Base-by-base conservation (phyloP, 2,113 vertebrate genomes). In the Glaucidium brasilianum region DNA sequence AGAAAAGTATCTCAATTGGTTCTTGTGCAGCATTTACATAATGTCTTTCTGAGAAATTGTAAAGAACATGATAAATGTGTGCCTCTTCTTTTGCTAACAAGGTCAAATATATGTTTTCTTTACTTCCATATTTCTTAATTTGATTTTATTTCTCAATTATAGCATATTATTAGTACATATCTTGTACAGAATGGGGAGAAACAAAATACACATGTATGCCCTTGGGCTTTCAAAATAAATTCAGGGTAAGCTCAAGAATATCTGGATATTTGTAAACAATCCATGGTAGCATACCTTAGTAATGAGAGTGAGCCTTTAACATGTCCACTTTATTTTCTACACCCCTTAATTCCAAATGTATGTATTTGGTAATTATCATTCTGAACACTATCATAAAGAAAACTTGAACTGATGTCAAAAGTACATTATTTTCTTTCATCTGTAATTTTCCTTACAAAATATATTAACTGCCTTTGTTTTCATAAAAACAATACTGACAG, bases 391-490 rank as follows among this genome's bases (percentile, higher is more conserved):
- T 9, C 15, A 29, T 17, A 67, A 71, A 69, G 87, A 8, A 90
- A 92, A 58, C 26, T 26, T 73, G 74, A 93, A 68, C 32, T 14
- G 60, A 18, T 77, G 75, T 82, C 85, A 58, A 49, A 67, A 77
- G 90, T 39, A 85, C 50, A 45, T 11, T 84, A 75, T 88, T 87
- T 68, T 84, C 79, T 90, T 87, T 68, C 35, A 26, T 67, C 85
- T 90, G 35, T 63, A 83, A 80, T 90, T 96, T 91, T 88, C 85
- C 83, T 96, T 96, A 94, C 77, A 83, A 95, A 97, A 95, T 63
- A 59, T 49, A 60, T 85, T 96, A 96, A 19, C 79, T 77, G 58
- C 69, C 68, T 59, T 92, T 93, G 83, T 92, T 97, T 96, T 74
- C 79, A 21, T 78, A 95, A 91, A 93, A 88, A 71, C 34, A 64